phyloP scores from a whole-genome alignment of 2,113 vertebrate genomes.

The Pachypanchax playfairii region DNA sequence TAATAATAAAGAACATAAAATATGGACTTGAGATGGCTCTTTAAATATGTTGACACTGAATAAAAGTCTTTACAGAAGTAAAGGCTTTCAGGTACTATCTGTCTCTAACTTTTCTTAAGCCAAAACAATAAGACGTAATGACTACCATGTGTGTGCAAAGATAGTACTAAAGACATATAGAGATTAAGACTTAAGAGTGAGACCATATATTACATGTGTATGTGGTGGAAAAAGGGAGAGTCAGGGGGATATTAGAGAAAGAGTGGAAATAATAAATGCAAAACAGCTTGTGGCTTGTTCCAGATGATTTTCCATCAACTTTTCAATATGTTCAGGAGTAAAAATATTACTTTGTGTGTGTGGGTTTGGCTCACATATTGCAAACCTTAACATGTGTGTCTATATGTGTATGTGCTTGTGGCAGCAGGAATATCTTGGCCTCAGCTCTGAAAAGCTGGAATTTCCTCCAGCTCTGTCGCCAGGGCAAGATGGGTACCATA shows the following conservation, averaged over 20 bases:
- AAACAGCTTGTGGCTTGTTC: constrained; percentile 24
- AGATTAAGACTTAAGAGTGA: constrained; percentile 21
- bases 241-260: constrained; percentile 6
- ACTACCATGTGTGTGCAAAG: constrained; percentile 66
- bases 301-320: constrained; percentile 43
- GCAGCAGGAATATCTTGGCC: constrained; percentile 57
- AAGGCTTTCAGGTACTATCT: constrained; percentile 12
- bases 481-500: constrained; percentile 74
- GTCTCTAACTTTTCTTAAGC: constrained; percentile 35
- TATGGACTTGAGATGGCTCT: constrained; percentile 1
- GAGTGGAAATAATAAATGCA: constrained; percentile 17
- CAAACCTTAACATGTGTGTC: constrained; percentile 37
- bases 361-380: constrained; percentile 33
- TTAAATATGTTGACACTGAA: constrained; percentile 19
- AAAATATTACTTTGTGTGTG: constrained; percentile 36
- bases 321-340: constrained; percentile 32
- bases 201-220: background rate
- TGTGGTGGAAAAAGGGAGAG: background rate
- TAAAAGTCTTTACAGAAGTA: constrained; percentile 10
- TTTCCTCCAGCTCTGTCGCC: constrained; percentile 69
- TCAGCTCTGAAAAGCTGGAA: constrained; percentile 61
- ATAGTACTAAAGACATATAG: constrained; percentile 53
- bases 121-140: constrained; percentile 62
- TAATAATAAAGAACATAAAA: background rate
- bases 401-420: constrained; percentile 12